Evolutionary conservation across 2,888 invertebrate species (phyloP).

Genomic region (Lamproptera curius): DNA sequence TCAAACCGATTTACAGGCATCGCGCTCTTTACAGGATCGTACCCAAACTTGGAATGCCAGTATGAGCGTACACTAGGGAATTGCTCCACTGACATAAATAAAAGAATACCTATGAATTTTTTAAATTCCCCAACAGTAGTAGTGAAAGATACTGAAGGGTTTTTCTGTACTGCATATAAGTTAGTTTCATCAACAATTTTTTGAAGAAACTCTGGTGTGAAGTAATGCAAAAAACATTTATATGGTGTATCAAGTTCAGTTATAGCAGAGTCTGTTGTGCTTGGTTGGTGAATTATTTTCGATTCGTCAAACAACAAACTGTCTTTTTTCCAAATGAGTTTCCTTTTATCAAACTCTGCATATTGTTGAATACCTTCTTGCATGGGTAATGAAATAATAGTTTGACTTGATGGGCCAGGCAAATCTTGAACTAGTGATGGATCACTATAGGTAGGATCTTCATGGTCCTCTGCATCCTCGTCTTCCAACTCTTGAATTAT

Average conservation of each 20-base stretch:
- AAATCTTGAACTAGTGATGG: conserved; percentile 27
- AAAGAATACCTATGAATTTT: conserved; percentile 24
- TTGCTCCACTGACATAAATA: no score
- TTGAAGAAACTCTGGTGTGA: conserved; percentile 24
- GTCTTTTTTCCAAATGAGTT: conserved; percentile 27
- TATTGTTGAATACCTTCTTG: no score
- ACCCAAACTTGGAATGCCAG: conserved; percentile 27
- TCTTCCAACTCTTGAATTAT: no score
- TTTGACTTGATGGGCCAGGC: no score
- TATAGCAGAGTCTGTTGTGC: no score
- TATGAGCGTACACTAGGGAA: conserved; percentile 28
- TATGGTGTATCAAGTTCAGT: conserved; percentile 23
- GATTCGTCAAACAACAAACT: no score
- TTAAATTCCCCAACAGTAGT: conserved; percentile 20
- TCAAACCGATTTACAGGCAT: no score
- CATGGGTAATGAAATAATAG: no score
- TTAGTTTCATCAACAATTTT: conserved; percentile 25
- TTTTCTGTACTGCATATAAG: no score
- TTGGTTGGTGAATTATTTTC: no score
- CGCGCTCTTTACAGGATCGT: conserved; percentile 23
- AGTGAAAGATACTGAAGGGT: conserved; percentile 20
- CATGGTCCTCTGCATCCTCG: conserved; percentile 27
- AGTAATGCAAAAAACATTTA: conserved; percentile 28
- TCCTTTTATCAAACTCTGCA: conserved; percentile 27
- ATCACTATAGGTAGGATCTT: conserved; percentile 27